Evolutionary conservation across 2,888 invertebrate species (phyloP).

Genomic region (Cryptocheilus praepositus): DNA sequence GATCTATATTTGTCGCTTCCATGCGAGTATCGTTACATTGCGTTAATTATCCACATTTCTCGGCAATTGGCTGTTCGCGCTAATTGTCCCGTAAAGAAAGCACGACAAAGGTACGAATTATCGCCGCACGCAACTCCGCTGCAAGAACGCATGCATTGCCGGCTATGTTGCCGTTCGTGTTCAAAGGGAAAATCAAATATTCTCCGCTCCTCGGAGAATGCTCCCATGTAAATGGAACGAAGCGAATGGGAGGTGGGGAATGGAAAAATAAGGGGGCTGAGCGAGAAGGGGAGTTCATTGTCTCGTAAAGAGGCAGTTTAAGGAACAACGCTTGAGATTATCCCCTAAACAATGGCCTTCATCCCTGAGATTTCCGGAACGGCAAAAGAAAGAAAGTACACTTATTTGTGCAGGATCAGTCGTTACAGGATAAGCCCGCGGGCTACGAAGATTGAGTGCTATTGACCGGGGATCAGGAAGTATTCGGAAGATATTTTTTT

Average conservation of each 20-base stretch:
- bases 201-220: too few relatives aligned
- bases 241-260: too few relatives aligned
- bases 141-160: background rate
- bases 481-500: constrained; percentile 13
- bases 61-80: background rate
- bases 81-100: constrained; percentile 4
- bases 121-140: background rate
- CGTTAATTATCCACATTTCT: constrained; percentile 5
- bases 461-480: constrained; percentile 18
- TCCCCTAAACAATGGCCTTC: constrained; percentile 13
- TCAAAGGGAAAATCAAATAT: constrained; percentile 4
- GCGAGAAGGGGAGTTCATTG: too few relatives aligned
- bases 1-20: background rate
- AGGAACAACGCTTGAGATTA: constrained; percentile 11
- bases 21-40: background rate
- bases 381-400: constrained; percentile 5
- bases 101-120: background rate
- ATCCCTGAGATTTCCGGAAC: background rate
- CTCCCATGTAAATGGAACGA: too few relatives aligned
- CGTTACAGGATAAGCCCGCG: constrained; percentile 16
- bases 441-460: constrained; percentile 13
- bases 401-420: constrained; percentile 28
- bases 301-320: background rate
- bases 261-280: too few relatives aligned
- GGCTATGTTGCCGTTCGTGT: background rate